Conservation (phyloP, 2,797 vertebrate genomes). For the Labroides dimidiatus region DNA sequence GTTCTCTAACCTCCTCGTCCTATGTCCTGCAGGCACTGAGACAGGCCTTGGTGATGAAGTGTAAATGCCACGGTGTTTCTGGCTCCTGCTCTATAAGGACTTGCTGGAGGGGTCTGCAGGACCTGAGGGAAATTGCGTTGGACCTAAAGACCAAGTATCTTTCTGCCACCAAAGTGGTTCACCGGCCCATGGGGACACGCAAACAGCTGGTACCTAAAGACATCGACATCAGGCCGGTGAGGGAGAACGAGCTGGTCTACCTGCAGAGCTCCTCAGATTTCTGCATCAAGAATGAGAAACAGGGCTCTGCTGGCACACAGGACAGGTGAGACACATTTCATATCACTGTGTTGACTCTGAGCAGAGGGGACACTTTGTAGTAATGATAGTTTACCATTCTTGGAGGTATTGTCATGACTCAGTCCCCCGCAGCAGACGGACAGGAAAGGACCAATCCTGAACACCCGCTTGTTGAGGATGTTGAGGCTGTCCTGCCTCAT, state of each 20-base stretch:
- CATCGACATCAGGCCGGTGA: slow-evolving; percentile 95
- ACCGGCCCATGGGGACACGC: slow-evolving; percentile 94
- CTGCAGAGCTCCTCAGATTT: slow-evolving; percentile 97
- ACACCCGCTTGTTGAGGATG: slow-evolving; percentile 65
- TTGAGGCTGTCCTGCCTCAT: slow-evolving; percentile 62
- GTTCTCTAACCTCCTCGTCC: slow-evolving; percentile 5
- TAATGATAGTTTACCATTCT: neutral
- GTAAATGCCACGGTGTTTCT: slow-evolving; percentile 98
- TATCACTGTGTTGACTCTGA: neutral
- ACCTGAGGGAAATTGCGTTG: slow-evolving; percentile 92
- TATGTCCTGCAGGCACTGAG: slow-evolving; percentile 85
- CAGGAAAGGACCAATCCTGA: slow-evolving; percentile 57
- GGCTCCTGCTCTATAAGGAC: slow-evolving; percentile 99
- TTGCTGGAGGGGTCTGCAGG: slow-evolving; percentile 97
- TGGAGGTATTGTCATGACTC: slow-evolving; percentile 23
- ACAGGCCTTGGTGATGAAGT: slow-evolving; percentile 96
- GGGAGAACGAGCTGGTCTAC: slow-evolving; percentile 96
- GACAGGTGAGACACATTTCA: slow-evolving; percentile 88
- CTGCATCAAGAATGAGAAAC: slow-evolving; percentile 94
- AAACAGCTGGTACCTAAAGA: slow-evolving; percentile 99
- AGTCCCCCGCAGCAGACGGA: slow-evolving; percentile 33
- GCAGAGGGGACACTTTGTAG: neutral
- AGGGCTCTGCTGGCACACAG: slow-evolving; percentile 95
- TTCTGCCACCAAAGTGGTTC: slow-evolving; percentile 97
- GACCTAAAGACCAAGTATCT: slow-evolving; percentile 98